Evolutionary conservation across 2,888 invertebrate genomes (phyloP).

Genomic region (Ichneumoninae sp.): DNA sequence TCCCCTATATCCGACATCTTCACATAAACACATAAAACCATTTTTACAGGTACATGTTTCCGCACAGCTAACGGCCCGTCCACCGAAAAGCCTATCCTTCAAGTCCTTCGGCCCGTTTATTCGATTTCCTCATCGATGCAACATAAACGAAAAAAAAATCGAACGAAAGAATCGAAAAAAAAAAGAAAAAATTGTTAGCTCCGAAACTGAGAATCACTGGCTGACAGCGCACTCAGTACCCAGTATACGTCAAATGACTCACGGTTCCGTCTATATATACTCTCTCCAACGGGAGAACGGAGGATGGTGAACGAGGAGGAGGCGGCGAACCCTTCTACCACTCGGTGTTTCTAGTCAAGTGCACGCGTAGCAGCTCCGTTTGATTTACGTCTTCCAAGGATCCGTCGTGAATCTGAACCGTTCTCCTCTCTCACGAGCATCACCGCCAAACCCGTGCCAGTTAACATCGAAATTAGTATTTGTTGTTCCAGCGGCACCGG

Average conservation of each 20-base stretch:
- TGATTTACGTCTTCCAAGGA: constrained; percentile 79
- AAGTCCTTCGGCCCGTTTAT: too few relatives aligned
- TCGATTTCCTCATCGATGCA: too few relatives aligned
- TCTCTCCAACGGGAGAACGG: constrained; percentile 55
- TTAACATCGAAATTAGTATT: constrained; percentile 25
- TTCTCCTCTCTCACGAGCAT: constrained; percentile 22
- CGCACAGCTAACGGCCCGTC: too few relatives aligned
- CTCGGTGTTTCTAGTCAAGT: constrained; percentile 80
- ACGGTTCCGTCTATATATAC: constrained; percentile 57
- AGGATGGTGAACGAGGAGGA: constrained; percentile 14
- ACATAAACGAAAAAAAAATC: background rate
- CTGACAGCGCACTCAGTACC: constrained; percentile 56
- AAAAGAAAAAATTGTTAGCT: background rate
- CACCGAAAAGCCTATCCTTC: too few relatives aligned
- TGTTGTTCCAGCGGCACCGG: background rate
- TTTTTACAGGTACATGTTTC: too few relatives aligned
- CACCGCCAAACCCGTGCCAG: background rate
- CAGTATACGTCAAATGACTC: constrained; percentile 67
- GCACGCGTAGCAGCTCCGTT: constrained; percentile 75
- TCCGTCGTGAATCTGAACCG: constrained; percentile 63
- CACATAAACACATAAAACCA: background rate
- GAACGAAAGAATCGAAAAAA: background rate
- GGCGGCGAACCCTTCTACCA: constrained; percentile 54
- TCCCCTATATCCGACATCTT: too few relatives aligned
- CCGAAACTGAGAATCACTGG: constrained; percentile 48